Base-by-base conservation (phyloP, 2,888 invertebrate genomes). In the Calephelis perditalis region DNA sequence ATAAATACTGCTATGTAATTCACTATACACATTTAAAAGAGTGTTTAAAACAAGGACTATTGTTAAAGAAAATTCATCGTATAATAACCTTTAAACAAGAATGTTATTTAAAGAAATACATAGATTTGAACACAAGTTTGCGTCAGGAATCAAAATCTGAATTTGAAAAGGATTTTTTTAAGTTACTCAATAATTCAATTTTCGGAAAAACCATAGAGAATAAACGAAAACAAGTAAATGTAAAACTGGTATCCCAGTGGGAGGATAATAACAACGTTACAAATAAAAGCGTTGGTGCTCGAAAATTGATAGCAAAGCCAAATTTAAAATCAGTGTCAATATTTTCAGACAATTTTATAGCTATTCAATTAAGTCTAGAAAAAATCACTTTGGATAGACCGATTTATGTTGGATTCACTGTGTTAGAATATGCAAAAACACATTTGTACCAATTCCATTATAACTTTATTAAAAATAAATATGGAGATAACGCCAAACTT, bases 131-230 rank as follows among this genome's bases (percentile, higher is more conserved):
- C 26, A 26, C 26, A 26, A 26, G 26, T 26, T 57, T 37, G 12
- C 15, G 43, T 3, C 43, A 43, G 43, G 9, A 11, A 40, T 7
- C 10, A 10, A 37, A 9, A n/a, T 44, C 35, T 8, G 64, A 73
- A 73, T 47, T 47, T 15, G 54, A 66, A 63, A 60, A 54, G 54
- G 54, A 57, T 37, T 62, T 57, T 73, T 70, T 56, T 63, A 66
- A 37, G 60, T 63, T 58, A 12, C 60, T 45, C 47, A 66, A 54
- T 46, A 64, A 56, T 57, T 61, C 56, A 59, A 63, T 59, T 56
- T 62, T 60, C 49, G 62, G 62, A 11, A 62, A 62, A 46, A 60
- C 62, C 36, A 62, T 62, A n/a, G 59, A 62, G 55, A 62, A 62
- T 47, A 47, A 15, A 47, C 47, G 47, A 12, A 57, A 61, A 57